Percentiles rank a stretch among this genome's conserved stretches.
Conservation (phyloP, 2,797 vertebrate species). For the Zalophus californianus region DNA sequence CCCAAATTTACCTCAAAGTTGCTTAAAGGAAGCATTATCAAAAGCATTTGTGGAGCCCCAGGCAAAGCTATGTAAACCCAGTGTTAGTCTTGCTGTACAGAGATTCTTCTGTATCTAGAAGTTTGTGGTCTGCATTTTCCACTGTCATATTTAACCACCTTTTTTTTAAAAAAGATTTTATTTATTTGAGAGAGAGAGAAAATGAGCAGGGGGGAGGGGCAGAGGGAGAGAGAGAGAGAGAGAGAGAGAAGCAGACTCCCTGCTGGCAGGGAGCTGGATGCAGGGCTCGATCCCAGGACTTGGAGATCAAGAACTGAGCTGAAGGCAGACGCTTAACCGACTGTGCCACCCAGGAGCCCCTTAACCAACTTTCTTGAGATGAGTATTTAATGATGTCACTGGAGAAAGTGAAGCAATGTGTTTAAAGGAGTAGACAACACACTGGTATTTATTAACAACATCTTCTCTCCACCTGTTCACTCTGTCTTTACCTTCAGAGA, state of each 20-base stretch:
- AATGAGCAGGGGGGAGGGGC: too few species aligned
- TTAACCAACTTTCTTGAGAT: constrained; percentile 55
- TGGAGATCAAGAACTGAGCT: too few species aligned
- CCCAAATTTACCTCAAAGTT: background rate
- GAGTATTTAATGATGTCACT: constrained; percentile 36
- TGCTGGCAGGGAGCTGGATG: too few species aligned
- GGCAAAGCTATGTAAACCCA: background rate
- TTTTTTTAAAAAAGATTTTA: background rate
- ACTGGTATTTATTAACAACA: constrained; percentile 31
- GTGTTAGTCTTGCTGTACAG: background rate
- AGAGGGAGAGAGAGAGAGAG: too few species aligned
- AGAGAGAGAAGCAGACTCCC: too few species aligned
- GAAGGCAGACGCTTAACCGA: too few species aligned
- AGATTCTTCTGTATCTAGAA: background rate
- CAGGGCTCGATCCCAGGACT: too few species aligned
- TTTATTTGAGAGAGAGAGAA: too few species aligned
- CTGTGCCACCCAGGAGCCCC: too few species aligned
- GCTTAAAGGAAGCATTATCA: constrained; percentile 24
- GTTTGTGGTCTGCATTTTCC: constrained; percentile 17
- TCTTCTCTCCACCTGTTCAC: background rate
- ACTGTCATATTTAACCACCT: background rate
- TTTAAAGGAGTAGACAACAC: constrained; percentile 49
- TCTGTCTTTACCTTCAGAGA: constrained; percentile 39
- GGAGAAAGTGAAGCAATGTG: constrained; percentile 41
- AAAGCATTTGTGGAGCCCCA: background rate